Conservation (phyloP, 2,888 invertebrate species). For the Stenchaetothrips biformis region DNA sequence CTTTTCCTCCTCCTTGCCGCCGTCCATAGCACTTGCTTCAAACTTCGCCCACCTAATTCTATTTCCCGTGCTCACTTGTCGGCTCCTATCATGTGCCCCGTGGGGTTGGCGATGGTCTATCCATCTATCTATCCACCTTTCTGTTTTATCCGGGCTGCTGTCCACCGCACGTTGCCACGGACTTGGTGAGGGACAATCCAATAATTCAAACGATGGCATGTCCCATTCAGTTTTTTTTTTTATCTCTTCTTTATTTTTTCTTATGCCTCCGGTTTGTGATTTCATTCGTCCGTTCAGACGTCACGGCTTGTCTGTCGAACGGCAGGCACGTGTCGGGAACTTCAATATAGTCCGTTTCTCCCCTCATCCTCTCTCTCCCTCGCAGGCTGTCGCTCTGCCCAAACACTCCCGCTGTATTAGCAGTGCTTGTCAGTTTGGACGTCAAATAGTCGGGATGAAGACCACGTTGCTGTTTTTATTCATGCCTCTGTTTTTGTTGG, state of each 20-base stretch:
- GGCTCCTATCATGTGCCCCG: conserved; percentile 2
- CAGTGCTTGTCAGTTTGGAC: not conserved
- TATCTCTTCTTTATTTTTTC: not conserved
- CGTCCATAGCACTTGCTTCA: not conserved
- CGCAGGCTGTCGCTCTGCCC: not conserved
- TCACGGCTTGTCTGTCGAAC: conserved; percentile 9
- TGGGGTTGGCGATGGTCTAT: too few relatives aligned
- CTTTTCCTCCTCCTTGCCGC: not conserved
- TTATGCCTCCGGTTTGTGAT: conserved; percentile 3
- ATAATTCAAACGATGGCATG: not conserved
- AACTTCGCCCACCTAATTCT: conserved; percentile 18
- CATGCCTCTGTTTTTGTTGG: not conserved
- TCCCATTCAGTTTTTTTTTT: not conserved
- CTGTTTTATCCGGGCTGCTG: not conserved
- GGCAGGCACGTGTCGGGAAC: conserved; percentile 22
- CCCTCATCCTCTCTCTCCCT: not conserved
- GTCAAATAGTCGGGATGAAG: not conserved
- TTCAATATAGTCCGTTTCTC: conserved; percentile 10
- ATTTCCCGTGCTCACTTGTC: conserved; percentile 20
- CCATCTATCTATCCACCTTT: too few relatives aligned
- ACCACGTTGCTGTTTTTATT: not conserved
- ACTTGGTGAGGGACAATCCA: not conserved
- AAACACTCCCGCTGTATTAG: not conserved
- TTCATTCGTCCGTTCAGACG: conserved; percentile 12
- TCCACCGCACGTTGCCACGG: not conserved